These are phyloP conservation scores for Oscheius sp. DNA, from an alignment of 2,888 invertebrate genomes.

Conservation along the genomic window DNA sequence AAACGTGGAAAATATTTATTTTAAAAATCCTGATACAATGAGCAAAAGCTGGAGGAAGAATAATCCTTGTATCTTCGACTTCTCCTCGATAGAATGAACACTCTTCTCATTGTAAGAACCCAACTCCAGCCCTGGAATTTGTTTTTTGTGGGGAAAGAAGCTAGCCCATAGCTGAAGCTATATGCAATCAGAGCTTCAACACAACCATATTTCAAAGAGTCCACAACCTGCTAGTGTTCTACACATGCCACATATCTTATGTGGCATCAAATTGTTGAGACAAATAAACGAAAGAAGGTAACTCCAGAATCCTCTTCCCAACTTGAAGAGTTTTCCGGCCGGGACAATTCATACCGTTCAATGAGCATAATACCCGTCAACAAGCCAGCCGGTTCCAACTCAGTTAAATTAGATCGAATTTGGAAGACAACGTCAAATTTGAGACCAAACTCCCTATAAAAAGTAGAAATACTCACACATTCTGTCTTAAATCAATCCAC, in stretches of 20 bases:
- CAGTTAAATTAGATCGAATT: no score
- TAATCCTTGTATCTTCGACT: no score
- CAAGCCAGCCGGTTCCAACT: conserved; percentile 50
- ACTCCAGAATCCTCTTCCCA: conserved; percentile 53
- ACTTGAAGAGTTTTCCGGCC: conserved; percentile 30
- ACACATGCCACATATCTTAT: conserved; percentile 49
- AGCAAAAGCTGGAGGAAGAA: no score
- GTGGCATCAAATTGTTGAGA: conserved; percentile 41
- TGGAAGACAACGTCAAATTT: no score
- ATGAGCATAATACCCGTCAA: conserved; percentile 52
- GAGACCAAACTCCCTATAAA: no score
- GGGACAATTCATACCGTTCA: conserved; percentile 40
- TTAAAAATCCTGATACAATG: no score
- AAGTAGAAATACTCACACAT: no score
- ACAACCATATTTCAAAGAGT: conserved; percentile 52
- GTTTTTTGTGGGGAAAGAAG: no score
- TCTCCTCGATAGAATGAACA: no score
- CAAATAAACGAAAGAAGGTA: conserved; percentile 49
- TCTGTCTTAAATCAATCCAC: no score
- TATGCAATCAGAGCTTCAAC: conserved; percentile 46
- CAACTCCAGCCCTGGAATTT: conserved; percentile 54
- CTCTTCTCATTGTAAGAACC: no score
- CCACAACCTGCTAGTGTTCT: conserved; percentile 37
- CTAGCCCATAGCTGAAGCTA: conserved; percentile 57
- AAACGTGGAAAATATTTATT: no score